phyloP scores from a whole-genome alignment of 2,797 vertebrate genomes.

The Danio choprae region DNA sequence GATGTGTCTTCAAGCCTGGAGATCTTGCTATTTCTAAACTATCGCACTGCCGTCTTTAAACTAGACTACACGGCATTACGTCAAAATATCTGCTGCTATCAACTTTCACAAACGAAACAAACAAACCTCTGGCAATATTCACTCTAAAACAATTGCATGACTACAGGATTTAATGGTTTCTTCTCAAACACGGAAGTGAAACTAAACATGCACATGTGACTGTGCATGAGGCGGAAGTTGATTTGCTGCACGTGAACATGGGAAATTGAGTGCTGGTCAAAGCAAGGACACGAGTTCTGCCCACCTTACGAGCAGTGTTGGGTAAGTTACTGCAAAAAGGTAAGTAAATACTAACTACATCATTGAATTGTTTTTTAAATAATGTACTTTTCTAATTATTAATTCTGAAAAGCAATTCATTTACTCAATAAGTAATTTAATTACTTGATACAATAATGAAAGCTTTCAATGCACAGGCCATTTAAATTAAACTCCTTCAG shows the following conservation, averaged over 20 bases:
- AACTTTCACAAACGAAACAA: neutral
- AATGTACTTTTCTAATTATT: too few species aligned
- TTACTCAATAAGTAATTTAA: too few species aligned
- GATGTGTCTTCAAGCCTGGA: conserved; percentile 1
- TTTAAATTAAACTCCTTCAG: too few species aligned
- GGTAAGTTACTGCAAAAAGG: too few species aligned
- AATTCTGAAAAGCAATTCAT: too few species aligned
- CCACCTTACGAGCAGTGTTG: neutral
- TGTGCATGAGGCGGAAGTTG: conserved; percentile 52
- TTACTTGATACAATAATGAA: too few species aligned
- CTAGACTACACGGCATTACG: neutral
- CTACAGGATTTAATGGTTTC: neutral
- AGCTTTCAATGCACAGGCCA: too few species aligned
- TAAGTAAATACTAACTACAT: too few species aligned
- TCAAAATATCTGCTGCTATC: neutral
- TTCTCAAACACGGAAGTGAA: conserved; percentile 78
- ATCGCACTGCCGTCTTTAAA: neutral
- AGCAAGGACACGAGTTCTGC: neutral
- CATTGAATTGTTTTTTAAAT: too few species aligned
- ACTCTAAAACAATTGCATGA: conserved; percentile 5
- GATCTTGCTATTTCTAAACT: neutral
- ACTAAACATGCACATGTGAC: conserved; percentile 76
- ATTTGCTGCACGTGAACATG: conserved; percentile 5
- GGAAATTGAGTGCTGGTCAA: conserved; percentile 30
- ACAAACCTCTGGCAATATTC: neutral